Percentiles rank a stretch among this genome's conserved stretches.
Conservation (phyloP, 2,888 invertebrate species). For the Branchipolynoe longqiensis region DNA sequence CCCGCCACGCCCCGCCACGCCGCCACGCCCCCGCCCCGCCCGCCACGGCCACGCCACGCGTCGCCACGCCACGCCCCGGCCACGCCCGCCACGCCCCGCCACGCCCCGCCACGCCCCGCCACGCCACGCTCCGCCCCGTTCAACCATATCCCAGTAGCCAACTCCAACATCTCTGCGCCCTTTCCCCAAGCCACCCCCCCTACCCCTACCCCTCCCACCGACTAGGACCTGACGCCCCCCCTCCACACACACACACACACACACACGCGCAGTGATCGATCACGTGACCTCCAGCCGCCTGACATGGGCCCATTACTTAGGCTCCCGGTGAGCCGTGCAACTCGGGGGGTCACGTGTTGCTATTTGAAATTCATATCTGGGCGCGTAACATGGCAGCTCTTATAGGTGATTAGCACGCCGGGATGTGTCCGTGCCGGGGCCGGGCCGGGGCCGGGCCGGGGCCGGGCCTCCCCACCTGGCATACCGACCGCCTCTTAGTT, state of each 20-base stretch:
- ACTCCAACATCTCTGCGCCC: too few relatives aligned
- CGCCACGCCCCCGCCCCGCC: too few relatives aligned
- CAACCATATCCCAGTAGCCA: not conserved
- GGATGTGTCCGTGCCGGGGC: not conserved
- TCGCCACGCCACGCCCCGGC: too few relatives aligned
- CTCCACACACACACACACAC: too few relatives aligned
- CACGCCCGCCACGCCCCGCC: too few relatives aligned
- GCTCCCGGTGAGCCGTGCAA: not conserved
- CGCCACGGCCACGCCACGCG: too few relatives aligned
- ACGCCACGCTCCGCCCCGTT: not conserved
- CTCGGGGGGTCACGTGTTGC: slow-evolving; percentile 15
- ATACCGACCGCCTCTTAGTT: not conserved
- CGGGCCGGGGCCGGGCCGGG: not conserved
- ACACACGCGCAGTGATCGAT: not conserved
- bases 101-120: too few relatives aligned
- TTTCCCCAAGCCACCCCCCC: not conserved
- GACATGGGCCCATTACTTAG: slow-evolving; percentile 9
- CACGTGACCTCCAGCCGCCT: not conserved
- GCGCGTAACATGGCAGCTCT: not conserved
- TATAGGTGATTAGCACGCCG: not conserved
- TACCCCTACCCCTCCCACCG: not conserved
- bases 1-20: too few relatives aligned
- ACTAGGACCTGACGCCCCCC: not conserved
- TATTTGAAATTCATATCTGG: slow-evolving; percentile 23
- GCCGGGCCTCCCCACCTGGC: not conserved